A percentile compares a stretch with the other conserved stretches of the same genome.
Evolutionary conservation across 1,140 invertebrate genomes (phyloP).

Genomic region (Drosophila tristis): DNA sequence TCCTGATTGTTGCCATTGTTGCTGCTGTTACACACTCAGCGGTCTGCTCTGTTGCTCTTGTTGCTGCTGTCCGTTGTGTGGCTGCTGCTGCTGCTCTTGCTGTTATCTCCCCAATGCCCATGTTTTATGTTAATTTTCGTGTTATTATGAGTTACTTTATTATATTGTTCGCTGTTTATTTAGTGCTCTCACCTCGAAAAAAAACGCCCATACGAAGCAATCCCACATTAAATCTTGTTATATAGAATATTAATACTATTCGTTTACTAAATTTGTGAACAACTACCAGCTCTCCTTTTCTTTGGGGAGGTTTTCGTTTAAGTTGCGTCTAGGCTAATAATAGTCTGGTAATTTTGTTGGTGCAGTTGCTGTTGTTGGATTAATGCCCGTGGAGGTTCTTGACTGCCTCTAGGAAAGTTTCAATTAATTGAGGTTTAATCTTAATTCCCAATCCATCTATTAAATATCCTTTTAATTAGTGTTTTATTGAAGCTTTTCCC

Average conservation of each 20-base stretch:
- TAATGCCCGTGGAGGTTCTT: not conserved
- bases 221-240: too few relatives aligned
- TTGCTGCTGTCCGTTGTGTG: too few relatives aligned
- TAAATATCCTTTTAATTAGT: constrained; percentile 34
- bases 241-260: too few relatives aligned
- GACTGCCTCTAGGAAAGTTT: not conserved
- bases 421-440: not conserved
- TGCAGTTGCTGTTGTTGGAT: too few relatives aligned
- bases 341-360: too few relatives aligned
- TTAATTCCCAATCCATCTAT: constrained; percentile 5
- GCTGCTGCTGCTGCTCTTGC: not conserved
- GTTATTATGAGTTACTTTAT: constrained; percentile 47
- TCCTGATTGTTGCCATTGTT: not conserved
- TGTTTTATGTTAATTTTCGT: constrained; percentile 52
- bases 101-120: constrained; percentile 14
- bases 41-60: too few relatives aligned
- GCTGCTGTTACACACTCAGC: not conserved
- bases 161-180: constrained; percentile 34
- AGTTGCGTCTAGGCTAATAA: too few relatives aligned
- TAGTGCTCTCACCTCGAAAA: not conserved
- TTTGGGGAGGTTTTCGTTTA: too few relatives aligned
- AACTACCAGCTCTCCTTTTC: too few relatives aligned
- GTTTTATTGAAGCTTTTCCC: constrained; percentile 17
- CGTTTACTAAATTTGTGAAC: too few relatives aligned
- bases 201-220: too few relatives aligned